A percentile compares a stretch with the other conserved stretches of the same genome.
phyloP scores from a whole-genome alignment of 2,888 invertebrate genomes.

The Amaurobius ferox region DNA sequence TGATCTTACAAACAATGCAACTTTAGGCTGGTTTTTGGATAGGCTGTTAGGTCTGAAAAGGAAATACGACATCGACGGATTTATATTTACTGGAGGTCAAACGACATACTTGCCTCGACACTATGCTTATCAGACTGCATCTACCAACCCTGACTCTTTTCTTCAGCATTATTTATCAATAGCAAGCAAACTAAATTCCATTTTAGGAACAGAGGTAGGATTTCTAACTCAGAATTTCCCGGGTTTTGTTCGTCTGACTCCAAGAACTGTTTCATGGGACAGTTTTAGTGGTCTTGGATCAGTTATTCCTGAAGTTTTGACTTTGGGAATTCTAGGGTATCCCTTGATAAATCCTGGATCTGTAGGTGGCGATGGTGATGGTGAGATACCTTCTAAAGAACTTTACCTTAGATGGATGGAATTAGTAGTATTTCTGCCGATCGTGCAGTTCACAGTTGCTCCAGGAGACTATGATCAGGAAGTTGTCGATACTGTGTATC shows the following conservation, averaged over 20 bases:
- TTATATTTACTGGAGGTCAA: conserved; percentile 89
- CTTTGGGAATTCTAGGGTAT: conserved; percentile 92
- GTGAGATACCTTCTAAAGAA: conserved; percentile 85
- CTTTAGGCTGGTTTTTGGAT: conserved; percentile 87
- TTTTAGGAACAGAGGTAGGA: conserved; percentile 85
- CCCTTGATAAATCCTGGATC: conserved; percentile 95
- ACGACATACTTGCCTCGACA: conserved; percentile 91
- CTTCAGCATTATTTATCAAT: conserved; percentile 74
- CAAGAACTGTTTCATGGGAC: conserved; percentile 91
- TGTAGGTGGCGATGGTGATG: conserved; percentile 87
- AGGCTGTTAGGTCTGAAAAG: conserved; percentile 85
- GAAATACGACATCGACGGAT: conserved; percentile 89
- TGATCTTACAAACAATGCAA: conserved; percentile 89
- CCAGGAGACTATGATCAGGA: conserved; percentile 91
- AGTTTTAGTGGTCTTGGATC: conserved; percentile 83
- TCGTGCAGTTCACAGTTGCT: conserved; percentile 92
- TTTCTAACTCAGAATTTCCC: conserved; percentile 85
- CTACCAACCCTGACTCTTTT: conserved; percentile 64
- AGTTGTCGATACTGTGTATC: conserved; percentile 76
- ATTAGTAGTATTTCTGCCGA: conserved; percentile 91
- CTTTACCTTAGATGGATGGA: conserved; percentile 93
- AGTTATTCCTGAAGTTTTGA: conserved; percentile 90
- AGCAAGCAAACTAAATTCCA: conserved; percentile 79
- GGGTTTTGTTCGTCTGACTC: conserved; percentile 89
- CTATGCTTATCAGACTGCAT: conserved; percentile 82